A percentile compares a stretch with the other conserved stretches of the same genome.
phyloP scores from a whole-genome alignment of 2,888 invertebrate genomes.

The Incurvaria masculella region DNA sequence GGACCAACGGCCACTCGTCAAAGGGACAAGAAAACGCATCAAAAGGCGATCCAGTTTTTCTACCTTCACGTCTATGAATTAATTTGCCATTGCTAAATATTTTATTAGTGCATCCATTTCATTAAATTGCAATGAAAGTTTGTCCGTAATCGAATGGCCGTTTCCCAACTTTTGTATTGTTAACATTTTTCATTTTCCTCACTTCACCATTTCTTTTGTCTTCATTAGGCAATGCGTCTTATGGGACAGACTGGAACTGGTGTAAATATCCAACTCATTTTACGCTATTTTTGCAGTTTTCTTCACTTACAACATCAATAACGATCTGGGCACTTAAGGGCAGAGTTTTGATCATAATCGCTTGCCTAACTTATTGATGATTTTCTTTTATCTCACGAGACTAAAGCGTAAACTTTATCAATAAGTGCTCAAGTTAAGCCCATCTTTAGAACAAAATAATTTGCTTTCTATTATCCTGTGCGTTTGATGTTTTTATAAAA shows the following conservation, averaged over 20 bases:
- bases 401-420: neutral
- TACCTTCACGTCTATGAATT: too few species aligned
- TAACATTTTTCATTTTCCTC: too few species aligned
- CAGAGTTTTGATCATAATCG: neutral
- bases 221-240: conserved; percentile 83
- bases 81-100: too few species aligned
- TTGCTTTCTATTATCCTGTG: too few species aligned
- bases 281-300: conserved; percentile 26
- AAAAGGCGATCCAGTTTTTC: too few species aligned
- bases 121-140: too few species aligned
- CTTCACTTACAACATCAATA: conserved; percentile 1
- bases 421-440: neutral
- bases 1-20: too few species aligned
- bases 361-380: neutral
- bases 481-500: too few species aligned
- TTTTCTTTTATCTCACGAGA: neutral
- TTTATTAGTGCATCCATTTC: too few species aligned
- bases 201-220: conserved; percentile 22
- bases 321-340: neutral
- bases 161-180: too few species aligned
- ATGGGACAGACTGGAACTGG: conserved; percentile 87
- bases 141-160: too few species aligned
- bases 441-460: neutral
- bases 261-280: conserved; percentile 67
- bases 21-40: too few species aligned